Evolutionary conservation across 2,797 vertebrate genomes (phyloP).

Genomic region (Rhincodon typus): DNA sequence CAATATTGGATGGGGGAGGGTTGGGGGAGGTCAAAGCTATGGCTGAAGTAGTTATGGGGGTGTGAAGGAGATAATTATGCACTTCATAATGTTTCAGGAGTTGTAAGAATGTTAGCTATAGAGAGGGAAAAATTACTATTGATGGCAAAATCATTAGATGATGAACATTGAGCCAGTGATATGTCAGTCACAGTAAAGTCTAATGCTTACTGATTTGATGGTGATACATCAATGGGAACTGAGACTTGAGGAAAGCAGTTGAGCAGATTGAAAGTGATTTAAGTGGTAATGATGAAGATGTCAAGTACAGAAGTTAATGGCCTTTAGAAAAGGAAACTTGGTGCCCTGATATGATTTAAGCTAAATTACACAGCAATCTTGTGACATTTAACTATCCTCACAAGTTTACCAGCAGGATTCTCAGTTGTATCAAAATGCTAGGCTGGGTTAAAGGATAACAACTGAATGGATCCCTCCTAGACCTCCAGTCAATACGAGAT

Average conservation of each 20-base stretch:
- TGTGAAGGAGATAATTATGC: not conserved
- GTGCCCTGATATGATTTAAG: not conserved
- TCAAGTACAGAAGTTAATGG: not conserved
- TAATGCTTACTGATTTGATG: not conserved
- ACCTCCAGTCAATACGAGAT: not conserved
- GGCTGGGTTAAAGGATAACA: not conserved
- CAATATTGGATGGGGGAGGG: not conserved
- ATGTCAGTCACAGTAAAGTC: not conserved
- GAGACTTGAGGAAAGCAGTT: not conserved
- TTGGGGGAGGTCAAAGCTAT: not conserved
- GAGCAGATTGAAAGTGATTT: not conserved
- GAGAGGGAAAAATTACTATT: not conserved
- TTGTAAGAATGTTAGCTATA: not conserved
- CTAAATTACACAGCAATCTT: not conserved
- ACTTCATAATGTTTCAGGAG: not conserved
- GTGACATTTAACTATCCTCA: not conserved
- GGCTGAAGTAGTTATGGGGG: not conserved
- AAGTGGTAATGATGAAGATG: not conserved
- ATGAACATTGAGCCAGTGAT: not conserved
- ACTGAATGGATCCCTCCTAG: not conserved
- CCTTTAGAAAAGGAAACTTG: not conserved
- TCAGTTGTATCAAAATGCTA: not conserved
- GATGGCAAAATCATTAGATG: not conserved
- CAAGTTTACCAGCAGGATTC: not conserved
- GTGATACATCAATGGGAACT: not conserved